phyloP scores from a whole-genome alignment of 2,113 vertebrate genomes.

The Rissa tridactyla region DNA sequence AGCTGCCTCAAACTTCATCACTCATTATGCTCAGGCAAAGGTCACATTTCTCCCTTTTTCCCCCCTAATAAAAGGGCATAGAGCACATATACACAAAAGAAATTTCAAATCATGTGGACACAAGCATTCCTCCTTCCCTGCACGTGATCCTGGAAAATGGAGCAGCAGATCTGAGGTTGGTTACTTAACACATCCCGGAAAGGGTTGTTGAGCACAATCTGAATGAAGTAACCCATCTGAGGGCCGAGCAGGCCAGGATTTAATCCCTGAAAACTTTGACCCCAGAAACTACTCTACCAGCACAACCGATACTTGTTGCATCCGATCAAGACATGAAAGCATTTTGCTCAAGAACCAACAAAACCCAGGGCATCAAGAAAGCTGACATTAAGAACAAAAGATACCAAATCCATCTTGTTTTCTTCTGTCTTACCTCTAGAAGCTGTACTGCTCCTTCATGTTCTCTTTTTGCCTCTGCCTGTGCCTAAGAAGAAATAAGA shows the following conservation, averaged over 20 bases:
- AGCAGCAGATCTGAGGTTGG: not conserved
- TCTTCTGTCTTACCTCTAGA: conserved; percentile 88
- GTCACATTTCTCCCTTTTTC: not conserved
- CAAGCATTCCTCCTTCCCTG: not conserved
- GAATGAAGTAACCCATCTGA: not conserved
- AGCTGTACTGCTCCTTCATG: conserved; percentile 96
- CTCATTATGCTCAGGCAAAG: not conserved
- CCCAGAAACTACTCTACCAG: not conserved
- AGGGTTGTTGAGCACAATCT: not conserved
- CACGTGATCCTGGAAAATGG: not conserved
- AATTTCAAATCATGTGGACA: not conserved
- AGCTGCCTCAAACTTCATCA: not conserved
- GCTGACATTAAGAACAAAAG: not conserved
- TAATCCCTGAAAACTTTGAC: not conserved
- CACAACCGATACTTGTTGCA: not conserved
- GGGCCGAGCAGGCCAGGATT: not conserved
- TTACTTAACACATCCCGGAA: not conserved
- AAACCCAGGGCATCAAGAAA: not conserved
- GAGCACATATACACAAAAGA: not conserved
- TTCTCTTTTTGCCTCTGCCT: conserved; percentile 92
- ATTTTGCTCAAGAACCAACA: not conserved
- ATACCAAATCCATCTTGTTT: not conserved
- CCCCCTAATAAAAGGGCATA: not conserved
- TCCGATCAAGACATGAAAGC: fast-evolving
- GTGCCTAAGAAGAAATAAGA: conserved; percentile 78